Percentiles rank a stretch among this genome's conserved stretches.
phyloP scores from a whole-genome alignment of 1,140 invertebrate genomes.

The Cydia amplana region DNA sequence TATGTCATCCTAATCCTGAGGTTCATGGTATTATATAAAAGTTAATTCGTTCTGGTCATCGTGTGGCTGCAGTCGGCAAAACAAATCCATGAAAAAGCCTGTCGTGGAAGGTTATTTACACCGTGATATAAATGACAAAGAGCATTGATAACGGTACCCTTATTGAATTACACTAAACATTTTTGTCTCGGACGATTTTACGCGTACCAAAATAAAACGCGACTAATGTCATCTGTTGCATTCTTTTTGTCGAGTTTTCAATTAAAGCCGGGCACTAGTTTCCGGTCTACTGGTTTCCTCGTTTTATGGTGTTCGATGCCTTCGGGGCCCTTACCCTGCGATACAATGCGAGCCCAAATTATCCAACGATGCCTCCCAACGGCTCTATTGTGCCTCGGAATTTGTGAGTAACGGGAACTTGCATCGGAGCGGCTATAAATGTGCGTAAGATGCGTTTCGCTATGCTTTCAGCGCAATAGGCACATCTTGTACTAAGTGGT shows the following conservation, averaged over 20 bases:
- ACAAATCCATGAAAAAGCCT: not conserved
- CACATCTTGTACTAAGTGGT: conserved; percentile 1
- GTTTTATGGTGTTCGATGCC: conserved; percentile 46
- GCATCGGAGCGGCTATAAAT: conserved; percentile 50
- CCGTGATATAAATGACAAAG: conserved; percentile 24
- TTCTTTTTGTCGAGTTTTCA: conserved; percentile 58
- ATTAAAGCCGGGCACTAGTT: conserved; percentile 61
- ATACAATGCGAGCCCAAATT: conserved; percentile 63
- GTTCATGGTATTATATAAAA: not conserved
- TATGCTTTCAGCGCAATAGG: conserved; percentile 44
- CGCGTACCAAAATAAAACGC: conserved; percentile 44
- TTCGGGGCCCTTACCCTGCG: conserved; percentile 52
- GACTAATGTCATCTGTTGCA: conserved; percentile 52
- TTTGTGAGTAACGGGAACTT: conserved; percentile 64
- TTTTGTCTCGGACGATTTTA: conserved; percentile 40
- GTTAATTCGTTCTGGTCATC: not conserved
- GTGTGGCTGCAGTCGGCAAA: not conserved
- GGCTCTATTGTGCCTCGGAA: conserved; percentile 58
- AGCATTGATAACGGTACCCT: conserved; percentile 42
- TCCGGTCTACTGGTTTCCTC: conserved; percentile 51
- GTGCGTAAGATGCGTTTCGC: conserved; percentile 57
- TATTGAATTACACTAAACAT: conserved; percentile 43
- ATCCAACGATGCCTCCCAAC: conserved; percentile 54
- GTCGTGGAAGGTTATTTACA: conserved; percentile 21
- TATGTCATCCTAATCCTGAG: not conserved